Percentiles rank a stretch among this genome's conserved stretches.
phyloP scores from a whole-genome alignment of 2,113 vertebrate species.

The Cottus gobio region DNA sequence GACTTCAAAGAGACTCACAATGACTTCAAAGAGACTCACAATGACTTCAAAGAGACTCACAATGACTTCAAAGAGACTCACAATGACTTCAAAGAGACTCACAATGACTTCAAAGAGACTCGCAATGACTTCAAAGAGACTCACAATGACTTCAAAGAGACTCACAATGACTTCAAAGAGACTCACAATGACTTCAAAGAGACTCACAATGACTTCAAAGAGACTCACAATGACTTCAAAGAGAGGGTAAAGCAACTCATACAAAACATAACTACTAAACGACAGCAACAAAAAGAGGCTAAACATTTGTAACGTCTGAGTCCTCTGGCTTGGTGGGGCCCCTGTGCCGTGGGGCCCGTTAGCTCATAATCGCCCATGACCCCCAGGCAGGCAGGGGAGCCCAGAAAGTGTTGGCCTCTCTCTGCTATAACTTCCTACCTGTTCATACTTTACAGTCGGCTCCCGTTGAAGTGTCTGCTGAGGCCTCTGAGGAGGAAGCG shows the following conservation, averaged over 20 bases:
- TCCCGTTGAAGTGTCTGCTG: neutral
- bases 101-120: too few species aligned
- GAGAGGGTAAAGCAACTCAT: too few species aligned
- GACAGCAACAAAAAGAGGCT: neutral
- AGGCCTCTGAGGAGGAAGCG: conserved; percentile 13
- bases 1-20: too few species aligned
- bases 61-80: too few species aligned
- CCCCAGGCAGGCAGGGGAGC: neutral
- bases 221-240: neutral
- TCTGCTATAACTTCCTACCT: neutral
- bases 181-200: too few species aligned
- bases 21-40: too few species aligned
- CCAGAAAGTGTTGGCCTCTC: neutral
- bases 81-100: too few species aligned
- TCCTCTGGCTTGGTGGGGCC: neutral
- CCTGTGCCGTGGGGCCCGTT: neutral
- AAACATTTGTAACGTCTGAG: neutral
- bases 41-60: too few species aligned
- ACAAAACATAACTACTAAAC: too few species aligned
- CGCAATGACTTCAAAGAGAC: too few species aligned
- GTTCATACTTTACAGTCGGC: conserved; percentile 1
- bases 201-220: neutral
- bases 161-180: too few species aligned
- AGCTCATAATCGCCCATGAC: neutral
- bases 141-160: too few species aligned